Base-by-base conservation (phyloP, 1,140 invertebrate species). In the Brachionus rotundiformis region DNA sequence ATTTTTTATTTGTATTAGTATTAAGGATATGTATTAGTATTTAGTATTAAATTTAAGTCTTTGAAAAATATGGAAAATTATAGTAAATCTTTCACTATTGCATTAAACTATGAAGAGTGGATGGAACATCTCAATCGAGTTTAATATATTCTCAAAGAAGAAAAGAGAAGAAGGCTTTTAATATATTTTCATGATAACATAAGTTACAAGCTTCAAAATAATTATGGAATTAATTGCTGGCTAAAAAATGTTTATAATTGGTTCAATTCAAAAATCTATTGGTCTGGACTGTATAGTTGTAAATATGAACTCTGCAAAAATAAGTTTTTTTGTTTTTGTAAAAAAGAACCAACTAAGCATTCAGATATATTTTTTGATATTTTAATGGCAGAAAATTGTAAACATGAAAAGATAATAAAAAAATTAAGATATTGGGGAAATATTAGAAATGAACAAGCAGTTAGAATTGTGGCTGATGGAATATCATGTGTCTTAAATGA, bases 311-410 rank as follows among this genome's bases (percentile, higher is more conserved):
- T 27, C 4, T 63, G 59, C 59, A 63, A 63, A 1, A 29, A 29
- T 27, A 63, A 27, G 11, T 63, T 63, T 27, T 27, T 29, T 27
- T 63, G 59, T 29, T 63, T 10, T 27, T 27, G 10, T 13, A 63
- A 63, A 63, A 63, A 63, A 8, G 59, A 63, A 63, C 59, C 59
- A 27, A 23, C n/a, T n/a, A n/a, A n/a, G n/a, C n/a, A n/a, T n/a
- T n/a, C 3, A 39, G 3, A 3, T 0, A 3, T 39, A 10, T 39
- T 10, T 39, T 39, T 39, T 11, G 13, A 39, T 39, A 39, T 39
- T 39, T 11, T 10, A 39, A 39, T 39, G 36, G 13, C 36, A 39
- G 59, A 27, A 27, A 13, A 25, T 25, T 63, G 59, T 25, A 25
- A 13, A 3, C 59, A 63, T 25, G 59, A 63, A 1, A 63, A 63